A percentile compares a stretch with the other conserved stretches of the same genome.
phyloP scores from a whole-genome alignment of 2,797 vertebrate genomes.

The Girardinus metallicus region DNA sequence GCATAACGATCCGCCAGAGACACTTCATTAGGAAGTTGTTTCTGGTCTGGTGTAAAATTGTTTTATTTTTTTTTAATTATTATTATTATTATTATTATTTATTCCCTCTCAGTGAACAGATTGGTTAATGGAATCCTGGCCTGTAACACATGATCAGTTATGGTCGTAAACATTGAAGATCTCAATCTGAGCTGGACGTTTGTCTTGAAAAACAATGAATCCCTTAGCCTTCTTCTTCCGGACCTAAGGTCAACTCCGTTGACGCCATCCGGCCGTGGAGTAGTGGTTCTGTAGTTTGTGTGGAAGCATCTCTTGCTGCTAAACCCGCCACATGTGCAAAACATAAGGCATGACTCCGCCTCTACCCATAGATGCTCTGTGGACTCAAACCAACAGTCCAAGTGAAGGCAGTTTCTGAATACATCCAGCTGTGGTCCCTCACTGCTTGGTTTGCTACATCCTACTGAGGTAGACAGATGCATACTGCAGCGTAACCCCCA shows the following conservation, averaged over 20 bases:
- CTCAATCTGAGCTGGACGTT: not conserved
- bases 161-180: not conserved
- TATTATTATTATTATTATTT: not conserved
- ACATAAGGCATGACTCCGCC: slow-evolving; percentile 11
- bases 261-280: not conserved
- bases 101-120: not conserved
- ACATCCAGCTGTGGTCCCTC: slow-evolving; percentile 50
- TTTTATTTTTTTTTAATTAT: not conserved
- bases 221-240: not conserved
- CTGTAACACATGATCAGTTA: not conserved
- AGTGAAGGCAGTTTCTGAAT: slow-evolving; percentile 75
- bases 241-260: not conserved
- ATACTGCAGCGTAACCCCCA: slow-evolving; percentile 64
- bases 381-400: slow-evolving; percentile 32
- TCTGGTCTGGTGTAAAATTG: not conserved
- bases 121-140: not conserved
- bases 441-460: slow-evolving; percentile 56
- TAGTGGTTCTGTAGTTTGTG: not conserved
- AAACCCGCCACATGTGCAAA: slow-evolving; percentile 35
- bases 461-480: slow-evolving; percentile 75
- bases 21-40: not conserved
- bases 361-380: not conserved
- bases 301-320: slow-evolving; percentile 52
- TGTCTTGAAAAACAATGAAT: not conserved
- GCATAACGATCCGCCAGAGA: not conserved